Evolutionary conservation across 1,140 invertebrate genomes (phyloP).

Genomic region (Zaprionus lachaisei): DNA sequence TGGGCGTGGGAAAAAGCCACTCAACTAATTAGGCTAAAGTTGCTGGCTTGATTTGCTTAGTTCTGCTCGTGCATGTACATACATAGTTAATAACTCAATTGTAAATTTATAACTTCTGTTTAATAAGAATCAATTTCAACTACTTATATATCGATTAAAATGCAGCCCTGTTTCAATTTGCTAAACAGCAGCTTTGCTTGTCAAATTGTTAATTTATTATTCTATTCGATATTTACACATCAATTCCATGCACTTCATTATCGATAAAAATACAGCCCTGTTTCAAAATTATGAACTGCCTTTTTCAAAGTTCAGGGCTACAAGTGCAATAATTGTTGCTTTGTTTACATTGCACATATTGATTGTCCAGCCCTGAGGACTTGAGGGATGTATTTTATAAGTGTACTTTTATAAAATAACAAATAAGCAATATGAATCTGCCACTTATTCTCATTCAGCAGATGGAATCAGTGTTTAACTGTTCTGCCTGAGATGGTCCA

Average conservation of each 20-base stretch:
- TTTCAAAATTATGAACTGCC: not conserved
- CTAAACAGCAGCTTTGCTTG: not conserved
- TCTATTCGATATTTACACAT: too few species aligned
- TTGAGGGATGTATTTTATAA: too few species aligned
- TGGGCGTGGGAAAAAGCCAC: slow-evolving; percentile 71
- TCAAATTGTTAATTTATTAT: not conserved
- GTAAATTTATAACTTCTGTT: not conserved
- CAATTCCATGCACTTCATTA: not conserved
- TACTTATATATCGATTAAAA: not conserved
- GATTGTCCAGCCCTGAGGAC: not conserved
- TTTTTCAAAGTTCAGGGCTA: not conserved
- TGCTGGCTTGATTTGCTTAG: not conserved
- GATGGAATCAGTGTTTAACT: slow-evolving; percentile 63
- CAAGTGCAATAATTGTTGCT: not conserved
- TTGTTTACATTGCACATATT: not conserved
- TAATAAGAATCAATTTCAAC: not conserved
- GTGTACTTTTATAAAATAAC: too few species aligned
- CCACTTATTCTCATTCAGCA: slow-evolving; percentile 80
- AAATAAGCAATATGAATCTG: too few species aligned
- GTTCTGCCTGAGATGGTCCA: slow-evolving; percentile 93
- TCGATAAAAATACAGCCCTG: not conserved
- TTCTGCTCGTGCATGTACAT: not conserved
- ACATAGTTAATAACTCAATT: not conserved
- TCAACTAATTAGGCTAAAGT: slow-evolving; percentile 65
- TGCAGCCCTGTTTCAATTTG: not conserved